Percentiles rank a stretch among this genome's conserved stretches.
These are phyloP conservation scores for Chroicocephalus ridibundus DNA, from an alignment of 2,113 vertebrate genomes.

Conservation along the genomic window DNA sequence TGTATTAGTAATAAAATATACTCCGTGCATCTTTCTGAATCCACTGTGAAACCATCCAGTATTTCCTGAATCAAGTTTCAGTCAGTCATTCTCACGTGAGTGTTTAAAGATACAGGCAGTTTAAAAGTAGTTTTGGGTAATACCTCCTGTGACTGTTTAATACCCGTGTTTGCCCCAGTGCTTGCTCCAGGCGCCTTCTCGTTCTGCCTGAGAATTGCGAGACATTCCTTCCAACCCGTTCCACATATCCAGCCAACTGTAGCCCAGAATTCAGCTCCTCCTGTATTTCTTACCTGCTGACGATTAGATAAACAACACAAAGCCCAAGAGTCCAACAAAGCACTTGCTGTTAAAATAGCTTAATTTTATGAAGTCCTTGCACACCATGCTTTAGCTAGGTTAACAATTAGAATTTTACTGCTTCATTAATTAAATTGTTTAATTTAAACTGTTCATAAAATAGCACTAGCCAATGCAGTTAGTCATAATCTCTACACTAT, in stretches of 20 bases:
- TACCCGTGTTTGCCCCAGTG: too few relatives aligned
- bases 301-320: neutral
- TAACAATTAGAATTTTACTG: neutral
- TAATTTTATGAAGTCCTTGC: neutral
- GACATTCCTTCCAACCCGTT: neutral
- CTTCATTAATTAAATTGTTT: neutral
- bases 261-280: neutral
- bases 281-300: neutral
- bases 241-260: neutral
- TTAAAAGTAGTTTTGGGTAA: neutral
- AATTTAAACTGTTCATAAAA: neutral
- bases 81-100: neutral
- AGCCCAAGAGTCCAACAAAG: neutral
- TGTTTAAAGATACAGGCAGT: neutral
- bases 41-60: neutral
- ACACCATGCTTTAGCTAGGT: neutral
- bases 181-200: neutral
- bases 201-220: neutral
- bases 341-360: neutral
- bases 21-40: neutral
- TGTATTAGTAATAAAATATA: neutral
- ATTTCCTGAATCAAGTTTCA: neutral
- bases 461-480: neutral
- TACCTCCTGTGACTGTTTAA: neutral
- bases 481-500: neutral